These are phyloP conservation scores for Mystacides longicornis DNA, from an alignment of 2,888 invertebrate species.

Conservation along the genomic window DNA sequence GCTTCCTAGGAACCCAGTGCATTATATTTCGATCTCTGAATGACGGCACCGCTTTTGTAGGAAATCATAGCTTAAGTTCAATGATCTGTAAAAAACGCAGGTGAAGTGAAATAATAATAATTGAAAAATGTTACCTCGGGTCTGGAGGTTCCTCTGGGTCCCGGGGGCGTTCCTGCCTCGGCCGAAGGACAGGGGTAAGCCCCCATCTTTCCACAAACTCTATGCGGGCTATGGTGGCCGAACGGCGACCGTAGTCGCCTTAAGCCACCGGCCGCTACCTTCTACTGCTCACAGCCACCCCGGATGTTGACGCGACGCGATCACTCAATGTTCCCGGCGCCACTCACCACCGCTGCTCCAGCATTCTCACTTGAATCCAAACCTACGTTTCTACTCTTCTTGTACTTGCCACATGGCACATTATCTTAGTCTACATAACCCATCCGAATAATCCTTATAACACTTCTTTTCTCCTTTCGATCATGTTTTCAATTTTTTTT, in stretches of 20 bases:
- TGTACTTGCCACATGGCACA: too few relatives aligned
- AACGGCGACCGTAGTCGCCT: constrained; percentile 29
- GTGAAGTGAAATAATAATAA: too few relatives aligned
- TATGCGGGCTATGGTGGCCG: constrained; percentile 93
- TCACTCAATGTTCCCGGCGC: background rate
- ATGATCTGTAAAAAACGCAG: too few relatives aligned
- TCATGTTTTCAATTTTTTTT: too few relatives aligned
- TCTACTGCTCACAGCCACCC: background rate
- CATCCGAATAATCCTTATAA: too few relatives aligned
- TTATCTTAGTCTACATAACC: too few relatives aligned
- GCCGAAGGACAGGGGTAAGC: constrained; percentile 95
- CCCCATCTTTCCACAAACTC: constrained; percentile 97
- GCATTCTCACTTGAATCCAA: background rate
- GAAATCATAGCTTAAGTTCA: too few relatives aligned
- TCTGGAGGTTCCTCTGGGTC: constrained; percentile 62
- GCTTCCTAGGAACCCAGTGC: too few relatives aligned
- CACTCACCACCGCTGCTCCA: background rate
- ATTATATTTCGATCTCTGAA: too few relatives aligned
- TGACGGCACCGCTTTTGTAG: too few relatives aligned
- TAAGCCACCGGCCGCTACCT: constrained; percentile 3
- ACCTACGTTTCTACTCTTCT: background rate
- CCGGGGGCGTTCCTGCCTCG: constrained; percentile 90
- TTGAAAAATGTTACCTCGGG: constrained; percentile 61
- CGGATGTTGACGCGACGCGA: background rate
- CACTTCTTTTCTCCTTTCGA: too few relatives aligned